Conservation (phyloP, 1,140 invertebrate genomes). For the Brachionus sp. region DNA sequence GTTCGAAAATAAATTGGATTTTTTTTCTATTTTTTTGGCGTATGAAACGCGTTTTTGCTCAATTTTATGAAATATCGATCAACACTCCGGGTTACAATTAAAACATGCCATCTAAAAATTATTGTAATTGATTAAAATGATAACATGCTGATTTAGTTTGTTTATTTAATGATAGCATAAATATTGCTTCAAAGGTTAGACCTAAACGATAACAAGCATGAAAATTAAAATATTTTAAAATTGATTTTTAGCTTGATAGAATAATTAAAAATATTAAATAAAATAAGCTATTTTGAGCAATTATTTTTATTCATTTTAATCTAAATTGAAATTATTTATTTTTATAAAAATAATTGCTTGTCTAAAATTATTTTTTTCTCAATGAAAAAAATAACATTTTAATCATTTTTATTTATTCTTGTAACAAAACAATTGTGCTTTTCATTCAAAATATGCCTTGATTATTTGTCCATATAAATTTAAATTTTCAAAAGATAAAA, state of each 20-base stretch:
- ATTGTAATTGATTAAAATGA: slow-evolving; percentile 5
- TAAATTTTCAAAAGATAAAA: too few species aligned
- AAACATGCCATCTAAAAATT: background rate
- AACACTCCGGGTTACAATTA: background rate
- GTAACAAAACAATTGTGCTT: too few species aligned
- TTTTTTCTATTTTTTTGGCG: background rate
- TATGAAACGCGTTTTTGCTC: background rate
- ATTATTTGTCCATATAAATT: too few species aligned
- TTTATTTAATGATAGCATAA: background rate
- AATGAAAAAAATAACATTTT: too few species aligned
- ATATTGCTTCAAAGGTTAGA: background rate
- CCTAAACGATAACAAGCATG: background rate
- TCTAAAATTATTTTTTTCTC: background rate
- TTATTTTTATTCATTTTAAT: background rate
- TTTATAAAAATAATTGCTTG: background rate
- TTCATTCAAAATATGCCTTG: too few species aligned
- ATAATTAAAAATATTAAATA: too few species aligned
- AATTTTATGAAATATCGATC: background rate
- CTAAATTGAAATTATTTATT: background rate
- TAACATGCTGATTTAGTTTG: background rate
- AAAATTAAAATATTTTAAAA: background rate
- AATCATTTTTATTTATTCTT: too few species aligned
- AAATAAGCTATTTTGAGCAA: background rate
- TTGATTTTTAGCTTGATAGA: background rate
- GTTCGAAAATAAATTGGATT: background rate